Base-by-base conservation (phyloP, 1,140 invertebrate genomes). In the Bacillus rossius region DNA sequence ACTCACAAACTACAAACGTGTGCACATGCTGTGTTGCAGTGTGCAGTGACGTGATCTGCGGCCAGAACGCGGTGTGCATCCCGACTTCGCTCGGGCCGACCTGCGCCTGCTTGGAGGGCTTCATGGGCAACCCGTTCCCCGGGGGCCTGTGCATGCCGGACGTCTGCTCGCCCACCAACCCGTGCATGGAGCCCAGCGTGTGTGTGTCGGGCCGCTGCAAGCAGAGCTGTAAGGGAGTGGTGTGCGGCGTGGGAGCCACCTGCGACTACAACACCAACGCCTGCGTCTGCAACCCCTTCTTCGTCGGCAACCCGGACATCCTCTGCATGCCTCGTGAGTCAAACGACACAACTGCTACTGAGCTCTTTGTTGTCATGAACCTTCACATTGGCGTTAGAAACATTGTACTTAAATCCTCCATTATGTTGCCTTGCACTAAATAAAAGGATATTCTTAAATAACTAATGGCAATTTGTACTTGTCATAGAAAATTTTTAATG, bases 321-420 rank as follows among this genome's bases (percentile, higher is more conserved):
- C 77, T 94, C 20, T 95, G 92, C 69, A 92, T 94, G 83, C 92
- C 92, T 69, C 91, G 88, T 90, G 82, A 89, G 88, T 88, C 53
- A n/a, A 55, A 48, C 23, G 22, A 52, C 37, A n/a, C n/a, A n/a
- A n/a, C n/a, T n/a, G n/a, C n/a, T n/a, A n/a, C n/a, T n/a, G n/a
- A n/a, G n/a, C n/a, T n/a, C n/a, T n/a, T n/a, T n/a, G n/a, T n/a
- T n/a, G n/a, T n/a, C n/a, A n/a, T n/a, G n/a, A n/a, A n/a, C n/a
- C n/a, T n/a, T n/a, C n/a, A n/a, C n/a, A n/a, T n/a, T n/a, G n/a
- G n/a, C n/a, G n/a, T n/a, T n/a, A n/a, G n/a, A n/a, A n/a, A n/a
- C n/a, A n/a, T n/a, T n/a, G n/a, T n/a, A n/a, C n/a, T n/a, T n/a
- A n/a, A n/a, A n/a, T n/a, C n/a, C n/a, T n/a, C n/a, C n/a, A n/a